phyloP scores from a whole-genome alignment of 1,140 invertebrate species.

The Diorhabda elongata region DNA sequence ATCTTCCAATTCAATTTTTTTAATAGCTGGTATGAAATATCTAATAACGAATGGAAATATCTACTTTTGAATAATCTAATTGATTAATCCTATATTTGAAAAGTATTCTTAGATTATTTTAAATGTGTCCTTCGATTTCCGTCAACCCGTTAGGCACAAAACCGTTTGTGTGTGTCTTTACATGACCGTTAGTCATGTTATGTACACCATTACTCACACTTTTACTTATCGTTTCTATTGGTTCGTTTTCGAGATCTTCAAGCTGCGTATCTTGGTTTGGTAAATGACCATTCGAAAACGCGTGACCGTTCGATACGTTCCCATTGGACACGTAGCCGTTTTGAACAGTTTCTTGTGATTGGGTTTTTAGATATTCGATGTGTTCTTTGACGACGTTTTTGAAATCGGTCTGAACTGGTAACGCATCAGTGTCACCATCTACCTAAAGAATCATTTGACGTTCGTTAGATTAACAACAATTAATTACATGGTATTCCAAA shows the following conservation, averaged over 20 bases:
- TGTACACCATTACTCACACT: slow-evolving; percentile 42
- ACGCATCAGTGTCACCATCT: slow-evolving; percentile 74
- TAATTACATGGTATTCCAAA: too few species aligned
- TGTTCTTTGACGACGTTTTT: slow-evolving; percentile 63
- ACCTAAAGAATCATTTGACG: slow-evolving; percentile 52
- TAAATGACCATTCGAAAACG: slow-evolving; percentile 22
- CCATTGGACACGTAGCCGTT: slow-evolving; percentile 22
- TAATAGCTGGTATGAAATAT: too few species aligned
- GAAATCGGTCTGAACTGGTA: slow-evolving; percentile 71
- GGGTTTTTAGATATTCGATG: slow-evolving; percentile 53
- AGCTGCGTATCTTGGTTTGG: slow-evolving; percentile 37
- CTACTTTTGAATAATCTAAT: too few species aligned
- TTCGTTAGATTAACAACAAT: too few species aligned
- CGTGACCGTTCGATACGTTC: slow-evolving; percentile 24
- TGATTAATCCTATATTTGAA: too few species aligned
- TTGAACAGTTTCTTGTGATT: slow-evolving; percentile 9
- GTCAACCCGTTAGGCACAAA: slow-evolving; percentile 18
- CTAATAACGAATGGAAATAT: too few species aligned
- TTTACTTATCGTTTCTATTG: slow-evolving; percentile 40
- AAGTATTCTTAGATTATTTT: slow-evolving; percentile 5
- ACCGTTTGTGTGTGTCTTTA: slow-evolving; percentile 12
- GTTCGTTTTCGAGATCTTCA: slow-evolving; percentile 37
- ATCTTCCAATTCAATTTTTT: too few species aligned
- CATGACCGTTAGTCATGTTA: slow-evolving; percentile 36
- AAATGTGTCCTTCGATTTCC: slow-evolving; percentile 40